Evolutionary conservation across 2,797 vertebrate genomes (phyloP).

Genomic region (Hemibagrus guttatus): DNA sequence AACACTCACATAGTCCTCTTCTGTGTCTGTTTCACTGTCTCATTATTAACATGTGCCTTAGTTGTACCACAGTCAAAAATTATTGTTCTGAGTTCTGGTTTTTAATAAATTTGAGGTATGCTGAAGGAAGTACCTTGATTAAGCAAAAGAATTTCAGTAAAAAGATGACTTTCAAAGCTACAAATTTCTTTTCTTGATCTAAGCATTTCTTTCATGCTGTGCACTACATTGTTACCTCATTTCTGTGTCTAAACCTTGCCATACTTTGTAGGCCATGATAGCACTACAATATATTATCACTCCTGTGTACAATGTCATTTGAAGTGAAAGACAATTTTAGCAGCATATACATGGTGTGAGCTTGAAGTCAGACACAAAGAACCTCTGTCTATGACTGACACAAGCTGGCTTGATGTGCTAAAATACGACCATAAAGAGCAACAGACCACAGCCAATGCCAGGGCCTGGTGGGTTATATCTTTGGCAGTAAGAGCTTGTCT

Average conservation of each 20-base stretch:
- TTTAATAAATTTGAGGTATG: constrained; percentile 28
- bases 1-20: background rate
- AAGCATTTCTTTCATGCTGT: background rate
- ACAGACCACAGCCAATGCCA: constrained; percentile 8
- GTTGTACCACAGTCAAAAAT: background rate
- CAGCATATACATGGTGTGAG: background rate
- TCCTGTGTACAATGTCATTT: background rate
- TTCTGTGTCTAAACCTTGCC: background rate
- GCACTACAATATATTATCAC: too few species aligned
- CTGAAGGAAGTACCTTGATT: background rate
- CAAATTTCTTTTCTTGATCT: constrained; percentile 19
- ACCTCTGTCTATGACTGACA: background rate
- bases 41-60: background rate
- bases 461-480: constrained; percentile 5
- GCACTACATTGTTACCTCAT: background rate
- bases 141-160: background rate
- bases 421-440: constrained; percentile 21
- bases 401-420: background rate
- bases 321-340: constrained; percentile 1
- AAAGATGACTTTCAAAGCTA: constrained; percentile 25
- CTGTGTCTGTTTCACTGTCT: constrained; percentile 16
- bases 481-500: constrained; percentile 26
- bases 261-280: background rate
- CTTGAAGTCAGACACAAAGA: background rate
- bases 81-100: background rate